Evolutionary conservation across 1,140 invertebrate genomes (phyloP), one percentile per base, ranked within the genome.

Genomic region (Mycetomoellerius zeteki): DNA sequence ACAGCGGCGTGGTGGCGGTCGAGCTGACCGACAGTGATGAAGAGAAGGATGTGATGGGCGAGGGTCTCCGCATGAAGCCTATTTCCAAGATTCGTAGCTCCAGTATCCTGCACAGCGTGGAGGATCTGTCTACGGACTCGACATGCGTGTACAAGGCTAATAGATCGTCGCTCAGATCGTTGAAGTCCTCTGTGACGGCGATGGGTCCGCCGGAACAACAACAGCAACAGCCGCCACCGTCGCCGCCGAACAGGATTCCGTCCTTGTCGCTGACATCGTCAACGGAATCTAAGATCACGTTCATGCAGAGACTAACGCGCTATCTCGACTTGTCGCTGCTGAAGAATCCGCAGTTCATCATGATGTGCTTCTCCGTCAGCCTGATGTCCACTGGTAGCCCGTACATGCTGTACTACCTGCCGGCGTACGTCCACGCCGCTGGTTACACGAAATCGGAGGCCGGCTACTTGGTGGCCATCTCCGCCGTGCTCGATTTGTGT

Each of bases 381-480:
- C 94, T 97, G 2, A 97, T 97, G 97, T 97, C 97, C 0, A 97
- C 97, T 5, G 97, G 97, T 7, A 97, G 97, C 27, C 97, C 97
- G 0, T 97, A 97, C 90, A 97, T 97, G 93, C 92, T 98, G 6
- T 97, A 97, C 91, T 97, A 97, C 92, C 93, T 98, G 62, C 97
- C 97, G 1, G 97, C 97, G 0, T 97, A 97, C 90, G 97, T 97
- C 0, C 96, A 97, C 19, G 96, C 96, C 0, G 95, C 95, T n/a
- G 97, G 97, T 1, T 97, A 97, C 82, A 96, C 96, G 6, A 97
- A 97, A 90, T 96, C 96, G 4, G 96, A 97, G 85, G 97, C 97
- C 19, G 97, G 97, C 37, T 97, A 96, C 69, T 94, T 98, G 71
- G 97, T 98, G 19, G 97, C 97, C 0, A 96, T 97, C 37, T 97